These are phyloP conservation scores for Saturnia pavonia DNA, from an alignment of 2,888 invertebrate genomes.

Conservation along the genomic window DNA sequence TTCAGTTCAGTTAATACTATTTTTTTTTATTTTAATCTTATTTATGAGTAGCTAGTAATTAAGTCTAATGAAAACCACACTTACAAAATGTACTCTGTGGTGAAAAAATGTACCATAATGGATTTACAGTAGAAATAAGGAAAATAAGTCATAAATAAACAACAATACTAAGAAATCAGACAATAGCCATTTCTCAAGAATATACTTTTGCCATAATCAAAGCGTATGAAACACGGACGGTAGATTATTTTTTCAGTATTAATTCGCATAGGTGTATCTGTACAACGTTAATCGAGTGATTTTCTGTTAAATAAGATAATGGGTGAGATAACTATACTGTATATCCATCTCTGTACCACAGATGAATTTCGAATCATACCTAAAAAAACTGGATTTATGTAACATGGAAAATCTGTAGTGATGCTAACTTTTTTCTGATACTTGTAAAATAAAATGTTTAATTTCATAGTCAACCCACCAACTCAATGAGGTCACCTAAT, in stretches of 20 bases:
- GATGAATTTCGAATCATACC: neutral
- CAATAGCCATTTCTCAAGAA: constrained; percentile 9
- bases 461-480: neutral
- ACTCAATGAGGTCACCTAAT: neutral
- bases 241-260: neutral
- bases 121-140: neutral
- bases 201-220: constrained; percentile 1
- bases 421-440: neutral
- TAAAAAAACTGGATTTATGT: neutral
- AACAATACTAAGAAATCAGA: neutral
- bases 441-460: neutral
- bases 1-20: too few species aligned
- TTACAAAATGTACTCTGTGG: too few species aligned
- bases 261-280: neutral
- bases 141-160: neutral
- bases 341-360: neutral
- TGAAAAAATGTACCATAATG: neutral
- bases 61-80: too few species aligned
- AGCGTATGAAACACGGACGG: neutral
- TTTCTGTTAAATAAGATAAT: neutral
- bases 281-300: neutral
- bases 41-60: too few species aligned
- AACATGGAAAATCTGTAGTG: neutral
- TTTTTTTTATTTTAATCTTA: too few species aligned
- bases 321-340: neutral